A percentile compares a stretch with the other conserved stretches of the same genome.
Conservation (phyloP, 2,113 vertebrate species). For the Nesoenas mayeri region DNA sequence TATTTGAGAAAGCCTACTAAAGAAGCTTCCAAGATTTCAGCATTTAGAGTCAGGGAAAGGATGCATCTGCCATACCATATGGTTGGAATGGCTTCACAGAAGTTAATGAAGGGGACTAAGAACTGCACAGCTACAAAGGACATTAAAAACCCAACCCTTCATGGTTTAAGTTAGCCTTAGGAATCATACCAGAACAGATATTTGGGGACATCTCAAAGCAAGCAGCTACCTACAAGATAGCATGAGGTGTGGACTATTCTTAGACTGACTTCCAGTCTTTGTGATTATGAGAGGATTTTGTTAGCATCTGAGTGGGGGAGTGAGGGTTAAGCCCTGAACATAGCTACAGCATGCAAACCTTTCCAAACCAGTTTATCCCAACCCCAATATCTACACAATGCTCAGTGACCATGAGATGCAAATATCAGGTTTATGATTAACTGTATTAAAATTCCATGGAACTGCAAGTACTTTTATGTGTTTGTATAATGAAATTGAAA, state of each 20-base stretch:
- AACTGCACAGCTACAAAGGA: background rate
- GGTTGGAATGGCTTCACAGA: constrained; percentile 4
- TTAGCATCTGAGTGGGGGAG: background rate
- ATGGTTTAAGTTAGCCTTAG: background rate
- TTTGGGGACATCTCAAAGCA: constrained; percentile 22
- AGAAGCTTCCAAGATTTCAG: background rate
- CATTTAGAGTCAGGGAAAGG: background rate
- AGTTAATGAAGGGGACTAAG: background rate
- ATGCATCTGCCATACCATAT: background rate
- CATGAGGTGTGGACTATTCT: background rate
- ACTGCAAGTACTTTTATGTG: constrained; percentile 50
- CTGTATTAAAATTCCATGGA: constrained; percentile 65
- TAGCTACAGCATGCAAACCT: constrained; percentile 19
- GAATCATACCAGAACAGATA: background rate
- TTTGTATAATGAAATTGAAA: constrained; percentile 34
- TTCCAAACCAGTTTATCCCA: constrained; percentile 57
- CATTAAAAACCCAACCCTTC: background rate
- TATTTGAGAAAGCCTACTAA: background rate
- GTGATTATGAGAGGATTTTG: background rate
- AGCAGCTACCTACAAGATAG: background rate
- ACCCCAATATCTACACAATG: constrained; percentile 47
- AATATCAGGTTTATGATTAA: constrained; percentile 73
- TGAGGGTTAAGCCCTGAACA: constrained; percentile 37
- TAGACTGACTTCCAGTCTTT: background rate
- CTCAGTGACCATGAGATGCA: constrained; percentile 41